Conservation (phyloP, 1,140 invertebrate species). For the Platorchestia sp. region DNA sequence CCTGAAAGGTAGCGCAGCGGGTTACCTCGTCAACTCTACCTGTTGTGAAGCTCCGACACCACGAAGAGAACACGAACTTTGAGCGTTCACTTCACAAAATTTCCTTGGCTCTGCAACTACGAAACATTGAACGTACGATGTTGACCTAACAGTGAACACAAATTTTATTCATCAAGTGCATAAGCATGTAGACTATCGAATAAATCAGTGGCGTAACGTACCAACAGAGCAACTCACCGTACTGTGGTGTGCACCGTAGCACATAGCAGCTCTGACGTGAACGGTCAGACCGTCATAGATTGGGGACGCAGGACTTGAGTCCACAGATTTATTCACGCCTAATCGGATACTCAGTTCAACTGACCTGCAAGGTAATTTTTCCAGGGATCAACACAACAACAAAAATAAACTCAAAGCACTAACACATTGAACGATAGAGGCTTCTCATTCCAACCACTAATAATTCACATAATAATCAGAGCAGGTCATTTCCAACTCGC, state of each 20-base stretch:
- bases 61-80: neutral
- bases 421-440: neutral
- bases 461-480: neutral
- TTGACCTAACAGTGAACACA: neutral
- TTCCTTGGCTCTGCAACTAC: neutral
- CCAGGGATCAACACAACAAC: neutral
- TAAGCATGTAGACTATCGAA: neutral
- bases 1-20: neutral
- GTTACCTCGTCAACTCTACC: neutral
- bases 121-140: neutral
- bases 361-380: neutral
- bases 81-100: neutral
- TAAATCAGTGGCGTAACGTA: neutral
- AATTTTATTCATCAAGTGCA: neutral
- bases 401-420: neutral
- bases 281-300: neutral
- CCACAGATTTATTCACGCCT: neutral
- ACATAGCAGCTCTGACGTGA: neutral
- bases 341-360: neutral
- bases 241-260: neutral
- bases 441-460: neutral
- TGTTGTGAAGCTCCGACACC: neutral
- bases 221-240: neutral
- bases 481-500: neutral
- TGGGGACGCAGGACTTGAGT: neutral